phyloP scores from a whole-genome alignment of 2,113 vertebrate genomes.

The Podiceps cristatus region DNA sequence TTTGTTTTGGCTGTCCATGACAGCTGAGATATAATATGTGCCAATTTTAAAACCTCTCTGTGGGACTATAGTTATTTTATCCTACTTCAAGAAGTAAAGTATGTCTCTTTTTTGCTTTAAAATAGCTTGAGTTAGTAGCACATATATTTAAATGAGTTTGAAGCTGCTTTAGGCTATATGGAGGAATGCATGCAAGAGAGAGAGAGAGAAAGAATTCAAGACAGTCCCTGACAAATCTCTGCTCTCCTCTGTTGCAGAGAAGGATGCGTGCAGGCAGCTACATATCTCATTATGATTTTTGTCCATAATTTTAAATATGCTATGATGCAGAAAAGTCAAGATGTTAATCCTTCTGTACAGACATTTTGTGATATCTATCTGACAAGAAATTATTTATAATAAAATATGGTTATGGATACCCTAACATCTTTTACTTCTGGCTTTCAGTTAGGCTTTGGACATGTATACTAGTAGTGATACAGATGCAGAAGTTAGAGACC shows the following conservation, averaged over 20 bases:
- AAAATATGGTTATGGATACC: background rate
- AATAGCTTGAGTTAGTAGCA: background rate
- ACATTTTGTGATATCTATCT: background rate
- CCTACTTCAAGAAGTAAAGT: background rate
- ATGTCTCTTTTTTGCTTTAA: background rate
- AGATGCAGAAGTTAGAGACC: background rate
- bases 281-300: background rate
- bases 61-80: constrained; percentile 31
- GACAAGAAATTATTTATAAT: background rate
- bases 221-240: background rate
- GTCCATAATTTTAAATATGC: background rate
- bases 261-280: background rate
- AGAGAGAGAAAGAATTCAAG: background rate
- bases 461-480: background rate
- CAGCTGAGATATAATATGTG: constrained; percentile 8
- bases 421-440: background rate
- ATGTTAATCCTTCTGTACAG: background rate
- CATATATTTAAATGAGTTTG: background rate
- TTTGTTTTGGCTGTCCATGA: constrained; percentile 11
- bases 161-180: background rate
- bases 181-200: background rate
- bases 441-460: background rate
- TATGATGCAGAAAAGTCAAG: background rate
- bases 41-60: constrained; percentile 15
- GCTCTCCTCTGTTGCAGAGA: background rate